These are phyloP conservation scores for Parasteatoda tepidariorum DNA, from an alignment of 1,140 invertebrate species.

Conservation along the genomic window DNA sequence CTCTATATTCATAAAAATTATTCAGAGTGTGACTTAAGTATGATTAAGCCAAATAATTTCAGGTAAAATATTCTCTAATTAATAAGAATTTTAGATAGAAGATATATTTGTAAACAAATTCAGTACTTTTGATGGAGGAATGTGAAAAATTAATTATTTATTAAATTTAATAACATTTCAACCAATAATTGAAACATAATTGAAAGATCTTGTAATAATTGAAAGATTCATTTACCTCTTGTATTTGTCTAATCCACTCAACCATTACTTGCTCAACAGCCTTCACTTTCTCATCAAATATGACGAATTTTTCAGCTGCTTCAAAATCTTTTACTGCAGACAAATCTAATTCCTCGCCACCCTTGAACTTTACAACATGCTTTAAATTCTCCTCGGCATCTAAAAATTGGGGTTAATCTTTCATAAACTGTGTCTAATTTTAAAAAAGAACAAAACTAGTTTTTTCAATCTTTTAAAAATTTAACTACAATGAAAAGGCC, in stretches of 20 bases:
- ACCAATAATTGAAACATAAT: background rate
- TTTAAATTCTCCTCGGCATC: conserved; percentile 49
- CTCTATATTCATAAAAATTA: no score
- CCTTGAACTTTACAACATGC: conserved; percentile 33
- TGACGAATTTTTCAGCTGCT: conserved; percentile 37
- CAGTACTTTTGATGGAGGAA: no score
- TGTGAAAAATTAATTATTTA: no score
- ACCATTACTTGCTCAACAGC: conserved; percentile 42
- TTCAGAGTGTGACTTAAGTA: no score
- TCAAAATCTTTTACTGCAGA: background rate
- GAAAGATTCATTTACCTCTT: conserved; percentile 28
- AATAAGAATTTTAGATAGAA: no score
- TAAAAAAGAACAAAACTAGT: background rate
- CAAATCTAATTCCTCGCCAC: conserved; percentile 27
- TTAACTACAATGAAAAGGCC: no score
- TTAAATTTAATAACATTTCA: no score
- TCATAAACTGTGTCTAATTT: background rate
- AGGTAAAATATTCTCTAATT: background rate
- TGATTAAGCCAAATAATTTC: background rate
- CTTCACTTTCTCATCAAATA: conserved; percentile 53
- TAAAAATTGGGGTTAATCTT: background rate
- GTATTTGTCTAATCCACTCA: conserved; percentile 41
- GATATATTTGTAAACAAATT: no score
- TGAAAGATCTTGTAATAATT: background rate
- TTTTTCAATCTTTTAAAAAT: no score